Conservation (phyloP, 2,888 invertebrate species). For the Rhodophaea formosa region DNA sequence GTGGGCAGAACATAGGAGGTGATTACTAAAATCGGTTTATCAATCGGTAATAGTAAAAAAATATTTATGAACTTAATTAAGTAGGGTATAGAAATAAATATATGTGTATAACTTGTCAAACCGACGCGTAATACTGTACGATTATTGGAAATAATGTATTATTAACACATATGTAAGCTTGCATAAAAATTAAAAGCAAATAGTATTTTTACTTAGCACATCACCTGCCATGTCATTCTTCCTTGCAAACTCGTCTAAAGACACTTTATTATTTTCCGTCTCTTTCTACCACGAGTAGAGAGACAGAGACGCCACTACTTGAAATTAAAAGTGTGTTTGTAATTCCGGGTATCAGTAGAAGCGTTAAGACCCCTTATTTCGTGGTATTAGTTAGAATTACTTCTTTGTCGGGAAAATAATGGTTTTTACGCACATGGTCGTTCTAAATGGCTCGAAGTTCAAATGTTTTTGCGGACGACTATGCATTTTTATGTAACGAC, state of each 20-base stretch:
- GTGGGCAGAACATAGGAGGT: no score
- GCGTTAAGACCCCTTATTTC: slow-evolving; percentile 9
- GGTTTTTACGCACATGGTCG: neutral
- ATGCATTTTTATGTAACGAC: neutral
- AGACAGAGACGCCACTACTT: neutral
- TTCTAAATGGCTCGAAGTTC: slow-evolving; percentile 11
- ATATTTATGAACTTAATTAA: no score
- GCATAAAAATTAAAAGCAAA: neutral
- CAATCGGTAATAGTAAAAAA: no score
- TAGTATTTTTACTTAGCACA: neutral
- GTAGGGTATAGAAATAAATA: no score
- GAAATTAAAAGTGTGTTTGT: slow-evolving; percentile 7
- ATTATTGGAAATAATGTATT: neutral
- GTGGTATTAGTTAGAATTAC: slow-evolving; percentile 9
- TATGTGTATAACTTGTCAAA: no score
- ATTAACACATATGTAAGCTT: neutral
- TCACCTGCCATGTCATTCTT: slow-evolving; percentile 16
- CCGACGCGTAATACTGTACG: neutral
- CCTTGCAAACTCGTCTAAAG: neutral
- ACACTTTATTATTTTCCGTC: neutral
- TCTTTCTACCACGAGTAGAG: neutral
- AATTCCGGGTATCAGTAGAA: slow-evolving; percentile 6
- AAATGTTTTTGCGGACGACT: slow-evolving; percentile 5
- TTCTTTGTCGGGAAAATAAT: slow-evolving; percentile 16
- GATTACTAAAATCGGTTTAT: no score